phyloP scores from a whole-genome alignment of 35 echinoderm and acorn worm genomes.

The Ophiothrix spiculata region DNA sequence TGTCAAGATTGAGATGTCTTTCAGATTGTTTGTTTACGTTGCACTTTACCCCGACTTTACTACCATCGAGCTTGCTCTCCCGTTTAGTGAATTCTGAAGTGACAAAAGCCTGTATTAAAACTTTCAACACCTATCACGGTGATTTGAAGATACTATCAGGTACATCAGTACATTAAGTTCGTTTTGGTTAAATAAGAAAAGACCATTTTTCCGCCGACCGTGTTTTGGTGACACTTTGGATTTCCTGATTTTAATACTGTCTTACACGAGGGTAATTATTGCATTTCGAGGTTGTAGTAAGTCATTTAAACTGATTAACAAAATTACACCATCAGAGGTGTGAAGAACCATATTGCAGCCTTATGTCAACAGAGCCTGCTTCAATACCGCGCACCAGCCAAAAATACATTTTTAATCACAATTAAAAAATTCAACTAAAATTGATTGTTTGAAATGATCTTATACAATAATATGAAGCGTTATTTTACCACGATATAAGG shows the following conservation, averaged over 20 bases:
- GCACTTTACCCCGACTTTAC: no score
- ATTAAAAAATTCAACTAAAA: background rate
- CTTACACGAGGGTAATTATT: no score
- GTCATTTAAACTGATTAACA: background rate
- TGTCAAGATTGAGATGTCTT: background rate
- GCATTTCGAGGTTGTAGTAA: no score
- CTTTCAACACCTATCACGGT: background rate
- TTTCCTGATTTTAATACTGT: background rate
- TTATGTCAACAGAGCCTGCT: background rate
- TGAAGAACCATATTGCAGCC: background rate
- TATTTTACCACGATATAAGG: background rate
- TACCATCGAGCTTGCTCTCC: background rate
- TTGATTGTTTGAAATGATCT: background rate
- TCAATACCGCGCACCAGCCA: background rate
- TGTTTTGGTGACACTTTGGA: background rate
- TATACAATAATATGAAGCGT: no score
- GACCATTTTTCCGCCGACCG: background rate
- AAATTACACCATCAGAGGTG: background rate
- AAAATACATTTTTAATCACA: background rate
- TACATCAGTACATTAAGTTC: no score
- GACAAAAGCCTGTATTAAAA: constrained; percentile 12
- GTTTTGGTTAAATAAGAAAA: no score
- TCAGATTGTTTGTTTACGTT: background rate
- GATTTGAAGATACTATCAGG: background rate
- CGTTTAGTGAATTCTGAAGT: background rate